Evolutionary conservation across 1,140 invertebrate species (phyloP), one percentile per base, ranked within the genome.

Genomic region (Sogatella furcifera): DNA sequence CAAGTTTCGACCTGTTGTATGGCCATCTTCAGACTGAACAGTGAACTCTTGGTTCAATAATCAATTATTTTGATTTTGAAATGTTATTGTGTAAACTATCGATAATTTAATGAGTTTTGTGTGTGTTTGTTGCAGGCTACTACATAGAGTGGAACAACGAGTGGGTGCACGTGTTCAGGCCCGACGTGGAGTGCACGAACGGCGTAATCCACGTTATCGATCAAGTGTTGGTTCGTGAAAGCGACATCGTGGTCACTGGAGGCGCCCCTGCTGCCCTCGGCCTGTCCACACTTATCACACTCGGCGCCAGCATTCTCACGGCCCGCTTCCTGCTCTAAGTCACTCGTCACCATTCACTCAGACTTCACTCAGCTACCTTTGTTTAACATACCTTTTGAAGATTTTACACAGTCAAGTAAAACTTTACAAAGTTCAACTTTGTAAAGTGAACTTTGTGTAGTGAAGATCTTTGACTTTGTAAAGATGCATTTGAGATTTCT

Each of bases 181-280:
- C 90, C 2, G 90, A 95, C 72, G 88, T 96, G 1, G 85, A 90
- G 67, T 94, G 92, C 71, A 93, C 89, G 66, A 95, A 96, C 71
- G 92, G 92, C 31, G 85, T 94, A 56, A 94, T 95, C 63, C 92
- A 96, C 72, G 89, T 95, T 42, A 92, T 96, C 67, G 90, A 94
- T 69, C 77, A 76, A 60, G 89, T 90, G 13, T 82, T 96, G 64
- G 74, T 95, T 61, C 81, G 84, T 71, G 87, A 89, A 64, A 84
- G 82, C 65, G 92, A 95, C 72, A 83, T 95, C n/a, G 78, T 81
- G 61, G 87, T 89, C 11, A 84, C 80, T 2, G 79, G 44, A n/a
- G 63, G 44, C 21, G 41, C 54, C 11, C n/a, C 28, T 4, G 14
- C n/a, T 4, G 5, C 57, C 8, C 57, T 59, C n/a, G 38, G 59